Base-by-base conservation (phyloP, 2,113 vertebrate genomes). In the Myiagra hebetior region DNA sequence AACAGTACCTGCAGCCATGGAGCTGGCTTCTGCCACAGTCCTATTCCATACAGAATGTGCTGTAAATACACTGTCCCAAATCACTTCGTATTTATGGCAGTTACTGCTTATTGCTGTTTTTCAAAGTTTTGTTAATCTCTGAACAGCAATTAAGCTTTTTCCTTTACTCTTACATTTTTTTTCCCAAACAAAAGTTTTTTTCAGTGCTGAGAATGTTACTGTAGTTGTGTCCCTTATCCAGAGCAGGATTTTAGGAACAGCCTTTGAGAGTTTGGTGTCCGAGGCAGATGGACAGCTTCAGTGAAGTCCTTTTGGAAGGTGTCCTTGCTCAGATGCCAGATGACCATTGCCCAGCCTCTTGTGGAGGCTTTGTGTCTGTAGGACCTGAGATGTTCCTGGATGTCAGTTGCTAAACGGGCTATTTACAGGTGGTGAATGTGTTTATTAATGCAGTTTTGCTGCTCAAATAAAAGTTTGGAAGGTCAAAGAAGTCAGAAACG, bases 291-390 rank as follows among this genome's bases (percentile, higher is more conserved):
- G 23, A 14, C 0, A 16, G 33, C 33, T 64, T 59, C 42, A 30
- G 9, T 31, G 59, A 21, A 81, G 49, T n/a, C 12, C 23, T 64
- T 72, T 28, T 55, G 41, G n/a, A 44, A 82, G 20, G 8, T 69
- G 41, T 46, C 57, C 59, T 53, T 84, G 52, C 31, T 76, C 42
- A 33, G 39, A 20, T 80, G 55, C 37, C 57, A 13, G 26, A 49
- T 15, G 12, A 9, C 7, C 3, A 6, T 63, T 57, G 41, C 18
- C 15, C 26, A 55, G 0, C 11, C 20, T 81, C 20, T 1, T 13
- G 20, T 3, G 1, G 74, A 60, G n/a, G 18, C 47, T 73, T 46
- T 10, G 31, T 4, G 7, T 46, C 37, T 69, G 33, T 35, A 23
- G 49, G 33, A 81, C 26, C 49, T 23, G 26, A 56, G 60, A 55